These are phyloP conservation scores for Cephus rjabovi DNA, from an alignment of 2,888 invertebrate species.

Conservation along the genomic window DNA sequence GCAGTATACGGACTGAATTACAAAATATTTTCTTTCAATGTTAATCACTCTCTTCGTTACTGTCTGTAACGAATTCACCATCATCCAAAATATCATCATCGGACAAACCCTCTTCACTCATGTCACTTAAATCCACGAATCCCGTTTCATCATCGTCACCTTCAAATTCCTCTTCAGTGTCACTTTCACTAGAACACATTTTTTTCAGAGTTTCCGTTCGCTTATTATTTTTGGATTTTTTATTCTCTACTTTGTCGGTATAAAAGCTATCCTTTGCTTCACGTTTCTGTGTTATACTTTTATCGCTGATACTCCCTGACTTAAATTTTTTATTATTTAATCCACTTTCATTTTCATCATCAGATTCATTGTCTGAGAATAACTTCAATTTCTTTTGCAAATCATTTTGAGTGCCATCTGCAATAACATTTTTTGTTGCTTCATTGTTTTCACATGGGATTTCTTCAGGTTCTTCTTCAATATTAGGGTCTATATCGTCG, in stretches of 20 bases:
- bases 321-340: slow-evolving; percentile 1
- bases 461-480: slow-evolving; percentile 18
- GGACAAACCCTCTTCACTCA: slow-evolving; percentile 37
- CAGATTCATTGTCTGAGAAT: slow-evolving; percentile 34
- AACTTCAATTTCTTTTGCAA: slow-evolving; percentile 31
- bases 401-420: not conserved
- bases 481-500: slow-evolving; percentile 24
- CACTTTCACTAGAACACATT: slow-evolving; percentile 32
- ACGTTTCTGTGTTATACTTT: not conserved
- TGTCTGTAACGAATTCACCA: slow-evolving; percentile 36
- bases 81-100: slow-evolving; percentile 39
- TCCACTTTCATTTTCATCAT: slow-evolving; percentile 10
- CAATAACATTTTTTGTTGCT: not conserved
- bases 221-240: not conserved
- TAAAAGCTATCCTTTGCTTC: not conserved
- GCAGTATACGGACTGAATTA: not conserved
- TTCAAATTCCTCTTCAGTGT: slow-evolving; percentile 35
- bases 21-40: not conserved
- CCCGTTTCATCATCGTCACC: slow-evolving; percentile 27
- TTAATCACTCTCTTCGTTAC: slow-evolving; percentile 32
- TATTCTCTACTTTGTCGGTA: not conserved
- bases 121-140: slow-evolving; percentile 34
- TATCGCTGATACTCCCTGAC: not conserved
- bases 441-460: not conserved
- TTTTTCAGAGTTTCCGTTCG: slow-evolving; percentile 21